Conservation (phyloP, 2,888 invertebrate species). For the Macrophya alboannulata region DNA sequence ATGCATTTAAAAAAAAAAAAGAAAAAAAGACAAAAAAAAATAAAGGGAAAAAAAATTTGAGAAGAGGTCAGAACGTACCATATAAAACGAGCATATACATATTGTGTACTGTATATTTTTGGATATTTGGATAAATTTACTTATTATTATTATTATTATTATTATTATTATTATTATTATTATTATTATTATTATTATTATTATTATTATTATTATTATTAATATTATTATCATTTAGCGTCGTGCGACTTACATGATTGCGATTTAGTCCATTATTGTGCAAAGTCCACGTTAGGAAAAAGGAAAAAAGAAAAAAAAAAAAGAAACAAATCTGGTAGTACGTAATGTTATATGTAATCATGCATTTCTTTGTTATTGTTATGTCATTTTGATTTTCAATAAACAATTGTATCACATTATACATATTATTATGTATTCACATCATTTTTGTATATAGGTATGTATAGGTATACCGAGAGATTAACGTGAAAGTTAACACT, state of each 20-base stretch:
- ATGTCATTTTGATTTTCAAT: constrained; percentile 74
- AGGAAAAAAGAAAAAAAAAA: constrained; percentile 54
- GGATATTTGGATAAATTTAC: constrained; percentile 65
- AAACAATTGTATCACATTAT: constrained; percentile 67
- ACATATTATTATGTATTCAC: not conserved
- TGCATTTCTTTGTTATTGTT: constrained; percentile 70
- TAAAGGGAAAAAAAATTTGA: constrained; percentile 49
- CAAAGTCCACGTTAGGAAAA: not conserved
- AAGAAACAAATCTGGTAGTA: constrained; percentile 57
- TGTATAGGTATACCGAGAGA: too few relatives aligned
- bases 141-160: constrained; percentile 62
- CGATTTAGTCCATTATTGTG: constrained; percentile 5
- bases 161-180: constrained; percentile 62
- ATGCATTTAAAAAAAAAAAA: constrained; percentile 70
- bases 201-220: not conserved
- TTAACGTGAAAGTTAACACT: too few relatives aligned
- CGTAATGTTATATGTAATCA: constrained; percentile 64
- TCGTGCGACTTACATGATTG: constrained; percentile 30
- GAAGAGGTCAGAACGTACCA: constrained; percentile 46
- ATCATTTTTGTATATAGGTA: not conserved
- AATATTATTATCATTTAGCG: constrained; percentile 10
- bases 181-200: constrained; percentile 62
- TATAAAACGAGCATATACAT: constrained; percentile 29
- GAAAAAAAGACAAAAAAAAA: constrained; percentile 57
- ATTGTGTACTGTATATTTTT: constrained; percentile 65